These are phyloP conservation scores for Phalacrocorax carbo DNA, from an alignment of 2,113 vertebrate genomes.

Conservation along the genomic window DNA sequence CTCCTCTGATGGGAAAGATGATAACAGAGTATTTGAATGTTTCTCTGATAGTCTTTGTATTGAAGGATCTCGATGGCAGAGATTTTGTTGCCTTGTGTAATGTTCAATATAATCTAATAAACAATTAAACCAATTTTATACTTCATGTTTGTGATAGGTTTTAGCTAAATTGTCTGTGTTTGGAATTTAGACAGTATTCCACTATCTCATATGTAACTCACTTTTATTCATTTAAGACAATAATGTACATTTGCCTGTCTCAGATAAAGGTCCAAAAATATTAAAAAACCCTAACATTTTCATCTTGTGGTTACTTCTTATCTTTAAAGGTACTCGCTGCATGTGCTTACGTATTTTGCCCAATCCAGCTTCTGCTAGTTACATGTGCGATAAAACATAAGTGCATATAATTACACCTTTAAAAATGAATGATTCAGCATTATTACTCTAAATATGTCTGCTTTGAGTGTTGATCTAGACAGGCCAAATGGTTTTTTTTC, in stretches of 20 bases:
- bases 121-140: neutral
- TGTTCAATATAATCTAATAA: neutral
- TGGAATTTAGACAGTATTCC: neutral
- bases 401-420: neutral
- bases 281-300: neutral
- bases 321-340: neutral
- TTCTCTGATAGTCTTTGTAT: neutral
- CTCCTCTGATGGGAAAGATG: neutral
- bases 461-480: neutral
- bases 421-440: neutral
- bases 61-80: neutral
- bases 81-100: neutral
- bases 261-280: neutral
- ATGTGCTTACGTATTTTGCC: neutral
- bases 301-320: neutral
- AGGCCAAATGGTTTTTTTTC: neutral
- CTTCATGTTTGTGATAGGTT: neutral
- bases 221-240: neutral
- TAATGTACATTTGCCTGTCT: neutral
- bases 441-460: neutral
- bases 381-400: neutral
- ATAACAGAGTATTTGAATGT: neutral
- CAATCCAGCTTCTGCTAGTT: neutral
- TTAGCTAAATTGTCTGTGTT: neutral
- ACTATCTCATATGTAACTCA: too few species aligned